A percentile compares a stretch with the other conserved stretches of the same genome.
Evolutionary conservation across 2,797 vertebrate species (phyloP).

Genomic region (Fundulus diaphanus): DNA sequence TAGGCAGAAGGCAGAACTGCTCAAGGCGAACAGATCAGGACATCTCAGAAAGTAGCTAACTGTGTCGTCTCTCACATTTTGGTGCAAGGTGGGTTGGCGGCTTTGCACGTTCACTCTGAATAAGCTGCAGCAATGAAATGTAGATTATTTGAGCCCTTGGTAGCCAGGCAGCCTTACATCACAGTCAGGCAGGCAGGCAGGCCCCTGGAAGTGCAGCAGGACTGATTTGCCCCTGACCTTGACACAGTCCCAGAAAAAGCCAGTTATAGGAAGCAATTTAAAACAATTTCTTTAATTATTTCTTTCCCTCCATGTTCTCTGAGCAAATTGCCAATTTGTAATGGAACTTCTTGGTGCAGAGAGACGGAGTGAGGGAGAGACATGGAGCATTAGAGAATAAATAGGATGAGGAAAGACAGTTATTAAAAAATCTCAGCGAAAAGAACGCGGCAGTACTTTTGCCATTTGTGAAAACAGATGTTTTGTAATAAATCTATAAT

Average conservation of each 20-base stretch:
- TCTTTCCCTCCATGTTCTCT: constrained; percentile 34
- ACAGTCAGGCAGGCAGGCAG: constrained; percentile 19
- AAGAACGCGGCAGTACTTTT: background rate
- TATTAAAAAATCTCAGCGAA: constrained; percentile 34
- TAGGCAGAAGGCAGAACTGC: constrained; percentile 11
- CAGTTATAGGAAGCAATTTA: constrained; percentile 55
- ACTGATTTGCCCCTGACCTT: constrained; percentile 70
- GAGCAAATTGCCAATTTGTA: constrained; percentile 56
- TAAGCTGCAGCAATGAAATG: constrained; percentile 56
- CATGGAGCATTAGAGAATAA: constrained; percentile 45
- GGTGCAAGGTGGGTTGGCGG: constrained; percentile 47
- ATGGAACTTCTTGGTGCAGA: constrained; percentile 35
- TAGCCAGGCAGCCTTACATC: constrained; percentile 55
- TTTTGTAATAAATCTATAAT: constrained; percentile 26
- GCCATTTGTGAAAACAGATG: constrained; percentile 19
- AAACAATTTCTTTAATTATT: constrained; percentile 62
- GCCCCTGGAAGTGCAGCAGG: constrained; percentile 33
- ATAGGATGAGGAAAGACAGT: constrained; percentile 46
- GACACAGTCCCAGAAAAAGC: constrained; percentile 61
- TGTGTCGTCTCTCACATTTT: constrained; percentile 45
- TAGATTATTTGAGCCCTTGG: constrained; percentile 51
- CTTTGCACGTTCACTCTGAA: constrained; percentile 50
- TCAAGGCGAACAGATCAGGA: constrained; percentile 43
- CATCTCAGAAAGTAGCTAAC: constrained; percentile 31
- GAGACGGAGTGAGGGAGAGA: constrained; percentile 29